Base-by-base conservation (phyloP, 2,113 vertebrate genomes). In the Xiphophorus couchianus region DNA sequence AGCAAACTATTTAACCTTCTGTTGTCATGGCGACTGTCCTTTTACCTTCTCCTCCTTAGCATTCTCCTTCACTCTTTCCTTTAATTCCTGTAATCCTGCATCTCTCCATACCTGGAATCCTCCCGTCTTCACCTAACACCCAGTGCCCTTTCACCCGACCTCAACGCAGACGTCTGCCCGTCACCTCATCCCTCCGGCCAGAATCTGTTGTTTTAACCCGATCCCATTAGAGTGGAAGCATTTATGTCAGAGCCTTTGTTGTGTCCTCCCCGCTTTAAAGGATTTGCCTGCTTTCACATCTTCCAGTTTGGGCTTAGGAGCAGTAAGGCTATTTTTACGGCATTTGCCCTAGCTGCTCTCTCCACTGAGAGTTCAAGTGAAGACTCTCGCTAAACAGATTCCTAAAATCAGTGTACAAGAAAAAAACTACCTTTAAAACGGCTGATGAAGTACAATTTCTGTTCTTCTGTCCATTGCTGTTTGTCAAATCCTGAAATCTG, bases 31-130 rank as follows among this genome's bases (percentile, higher is more conserved):
- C 25, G 15, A 68, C 33, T 48, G 33, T 64, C 73, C 51, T 35
- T 66, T 62, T 30, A 22, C 62, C 42, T 51, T 37, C 27, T 69
- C 69, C 31, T 84, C 39, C 71, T 73, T 78, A 66, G 42, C 63
- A 42, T 78, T 48, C 54, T 67, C n/a, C 71, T 80, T 29, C 51
- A 0, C 28, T 62, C 73, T 77, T 70, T 39, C 22, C 64, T n/a
- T 11, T 82, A 77, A 84, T 66, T 74, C 71, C 75, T 74, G 67
- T 84, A 80, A 85, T 87, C 76, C 78, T 27, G 1, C 70, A 39
- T 68, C 60, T 71, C 39, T 67, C 64, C 15, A 37, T 44, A 19
- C 65, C n/a, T 77, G 71, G 35, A 66, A 71, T 42, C 54, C 39
- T 80, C 35, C 5, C 7, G 51, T 63, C 75, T 69, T 54, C 70